Conservation (phyloP, 2,797 vertebrate species). For the Chelon labrosus region DNA sequence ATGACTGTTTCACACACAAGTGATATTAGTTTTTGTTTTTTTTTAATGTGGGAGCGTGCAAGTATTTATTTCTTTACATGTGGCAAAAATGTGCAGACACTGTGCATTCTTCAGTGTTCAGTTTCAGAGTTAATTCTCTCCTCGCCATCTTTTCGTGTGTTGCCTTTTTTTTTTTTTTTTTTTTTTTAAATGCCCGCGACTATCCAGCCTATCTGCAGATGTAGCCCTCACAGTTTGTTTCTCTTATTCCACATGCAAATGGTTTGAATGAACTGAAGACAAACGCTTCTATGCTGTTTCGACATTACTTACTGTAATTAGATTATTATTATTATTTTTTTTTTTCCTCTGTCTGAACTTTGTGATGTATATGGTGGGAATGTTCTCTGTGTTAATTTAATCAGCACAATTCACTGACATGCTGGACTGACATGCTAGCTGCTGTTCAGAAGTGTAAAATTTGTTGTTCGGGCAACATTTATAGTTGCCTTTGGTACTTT, state of each 20-base stretch:
- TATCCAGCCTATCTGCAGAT: conserved; percentile 86
- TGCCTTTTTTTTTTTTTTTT: conserved; percentile 58
- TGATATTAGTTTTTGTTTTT: conserved; percentile 87
- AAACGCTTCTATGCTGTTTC: conserved; percentile 92
- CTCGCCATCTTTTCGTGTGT: conserved; percentile 82
- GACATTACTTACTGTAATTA: conserved; percentile 97
- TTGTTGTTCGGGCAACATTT: conserved; percentile 90
- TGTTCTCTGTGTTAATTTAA: conserved; percentile 99
- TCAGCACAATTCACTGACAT: conserved; percentile 99
- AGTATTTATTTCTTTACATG: conserved; percentile 92
- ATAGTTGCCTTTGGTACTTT: conserved; percentile 91
- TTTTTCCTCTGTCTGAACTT: conserved; percentile 87
- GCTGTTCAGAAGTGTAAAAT: conserved; percentile 97
- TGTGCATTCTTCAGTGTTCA: conserved; percentile 80
- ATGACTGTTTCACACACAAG: conserved; percentile 86
- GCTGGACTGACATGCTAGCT: conserved; percentile 99
- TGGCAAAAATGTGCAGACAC: conserved; percentile 86
- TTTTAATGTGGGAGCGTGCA: conserved; percentile 92
- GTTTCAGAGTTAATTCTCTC: conserved; percentile 77
- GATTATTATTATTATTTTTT: conserved; percentile 70
- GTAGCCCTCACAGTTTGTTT: conserved; percentile 83
- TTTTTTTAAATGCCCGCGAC: conserved; percentile 72
- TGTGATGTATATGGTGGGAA: conserved; percentile 99
- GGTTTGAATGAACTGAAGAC: conserved; percentile 89
- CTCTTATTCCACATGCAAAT: conserved; percentile 88